These are phyloP conservation scores for Epinephelus awoara DNA, from an alignment of 2,797 vertebrate species.

Conservation along the genomic window DNA sequence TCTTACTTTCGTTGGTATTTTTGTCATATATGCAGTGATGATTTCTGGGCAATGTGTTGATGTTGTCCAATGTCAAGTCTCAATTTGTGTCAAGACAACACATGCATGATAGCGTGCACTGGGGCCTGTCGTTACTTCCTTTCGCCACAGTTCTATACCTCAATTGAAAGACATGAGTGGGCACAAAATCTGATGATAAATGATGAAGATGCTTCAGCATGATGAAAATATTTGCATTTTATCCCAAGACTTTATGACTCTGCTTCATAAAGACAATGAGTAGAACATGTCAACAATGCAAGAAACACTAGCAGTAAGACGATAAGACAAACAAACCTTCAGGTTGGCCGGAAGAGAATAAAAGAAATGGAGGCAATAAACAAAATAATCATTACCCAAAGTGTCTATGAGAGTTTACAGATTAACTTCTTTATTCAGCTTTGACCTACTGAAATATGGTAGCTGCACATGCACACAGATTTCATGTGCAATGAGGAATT, in stretches of 20 bases:
- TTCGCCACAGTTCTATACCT: too few species aligned
- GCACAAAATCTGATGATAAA: too few species aligned
- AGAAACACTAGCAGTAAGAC: neutral
- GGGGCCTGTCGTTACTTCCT: too few species aligned
- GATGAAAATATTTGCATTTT: neutral
- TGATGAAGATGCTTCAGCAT: too few species aligned
- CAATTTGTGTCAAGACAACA: too few species aligned
- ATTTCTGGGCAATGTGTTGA: too few species aligned
- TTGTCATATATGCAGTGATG: too few species aligned
- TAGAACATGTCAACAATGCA: neutral
- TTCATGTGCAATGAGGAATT: neutral
- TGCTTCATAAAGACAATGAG: neutral
- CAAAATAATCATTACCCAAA: neutral
- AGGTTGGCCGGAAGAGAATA: neutral
- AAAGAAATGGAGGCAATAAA: neutral
- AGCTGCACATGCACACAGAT: neutral
- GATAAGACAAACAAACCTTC: neutral
- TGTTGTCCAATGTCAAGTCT: too few species aligned
- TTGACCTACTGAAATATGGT: neutral
- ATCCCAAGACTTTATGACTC: neutral
- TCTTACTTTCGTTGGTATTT: too few species aligned
- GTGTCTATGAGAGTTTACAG: neutral
- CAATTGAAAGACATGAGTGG: too few species aligned
- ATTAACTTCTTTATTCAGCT: neutral
- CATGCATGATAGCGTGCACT: too few species aligned